Conservation (phyloP, 2,888 invertebrate species). For the Drosophila quinaria region DNA sequence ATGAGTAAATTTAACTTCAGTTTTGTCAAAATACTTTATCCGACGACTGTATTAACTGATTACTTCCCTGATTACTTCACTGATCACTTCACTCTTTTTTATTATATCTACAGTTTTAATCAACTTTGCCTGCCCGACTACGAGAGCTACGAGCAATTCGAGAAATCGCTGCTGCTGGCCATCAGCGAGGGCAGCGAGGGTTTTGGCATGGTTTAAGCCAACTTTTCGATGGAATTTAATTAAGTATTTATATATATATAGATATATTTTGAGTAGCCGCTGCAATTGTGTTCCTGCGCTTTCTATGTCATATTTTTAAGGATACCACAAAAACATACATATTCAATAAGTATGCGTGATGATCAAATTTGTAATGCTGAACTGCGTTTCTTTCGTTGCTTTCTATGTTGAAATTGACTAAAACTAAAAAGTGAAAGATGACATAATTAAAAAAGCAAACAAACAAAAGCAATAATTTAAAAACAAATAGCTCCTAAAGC, state of each 20-base stretch:
- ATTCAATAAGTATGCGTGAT: conserved; percentile 30
- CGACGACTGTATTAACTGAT: background rate
- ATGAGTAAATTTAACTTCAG: too few relatives aligned
- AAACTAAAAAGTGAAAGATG: conserved; percentile 16
- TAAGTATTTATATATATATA: conserved; percentile 13
- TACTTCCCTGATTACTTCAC: too few relatives aligned
- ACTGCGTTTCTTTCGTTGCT: conserved; percentile 28
- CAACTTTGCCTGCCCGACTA: conserved; percentile 98
- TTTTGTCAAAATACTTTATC: too few relatives aligned
- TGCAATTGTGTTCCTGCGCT: conserved; percentile 76
- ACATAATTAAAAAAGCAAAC: conserved; percentile 24
- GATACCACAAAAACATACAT: conserved; percentile 9
- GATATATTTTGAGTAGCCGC: conserved; percentile 45
- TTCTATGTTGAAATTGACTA: conserved; percentile 23
- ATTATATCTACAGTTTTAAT: conserved; percentile 90
- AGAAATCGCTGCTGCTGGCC: conserved; percentile 94
- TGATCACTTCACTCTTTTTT: background rate
- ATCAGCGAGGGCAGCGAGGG: conserved; percentile 98
- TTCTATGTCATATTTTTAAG: conserved; percentile 39
- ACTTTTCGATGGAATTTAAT: conserved; percentile 10
- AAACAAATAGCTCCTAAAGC: conserved; percentile 34
- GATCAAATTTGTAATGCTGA: conserved; percentile 21
- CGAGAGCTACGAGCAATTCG: conserved; percentile 96
- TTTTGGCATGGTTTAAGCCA: conserved; percentile 88
- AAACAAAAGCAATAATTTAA: conserved; percentile 39